Evolutionary conservation across 2,888 invertebrate species (phyloP), one percentile per base, ranked within the genome.

Genomic region (Synanthedon vespiformis): DNA sequence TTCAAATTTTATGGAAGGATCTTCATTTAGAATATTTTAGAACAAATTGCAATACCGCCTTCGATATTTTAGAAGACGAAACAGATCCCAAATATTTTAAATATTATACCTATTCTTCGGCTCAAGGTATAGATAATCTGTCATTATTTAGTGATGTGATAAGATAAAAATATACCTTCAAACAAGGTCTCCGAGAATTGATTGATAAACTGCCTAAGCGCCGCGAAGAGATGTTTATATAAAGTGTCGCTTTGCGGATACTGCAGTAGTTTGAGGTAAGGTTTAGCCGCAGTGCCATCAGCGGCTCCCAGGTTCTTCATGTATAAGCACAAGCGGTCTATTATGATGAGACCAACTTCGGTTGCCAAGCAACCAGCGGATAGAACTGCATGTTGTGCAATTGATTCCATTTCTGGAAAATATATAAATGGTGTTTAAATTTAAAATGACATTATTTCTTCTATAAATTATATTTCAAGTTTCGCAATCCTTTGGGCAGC

Each of bases 191-290:
- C 88, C 0, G 95, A 94, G 72, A 95, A 96, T 79, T 95, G 94
- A 74, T 96, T 97, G 54, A 98, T 94, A 70, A 97, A 98, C 0
- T 96, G 94, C 59, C 98, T 89, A 51, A 98, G 82, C 0, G 96
- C 94, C 2, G 97, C 97, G 76, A 98, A 97, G 16, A 97, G 92
- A 69, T 98, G 98, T 64, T 94, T 93, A 62, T 96, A 93, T 49
- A 98, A 86, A 3, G 90, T 92, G 76, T 98, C 98, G 49, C 97
- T 97, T 72, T 98, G 98, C 2, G 96, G 95, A 48, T 94, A 90
- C 79, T 95, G 94, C 52, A 98, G 88, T 62, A 97, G 92, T n/a
- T 92, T 91, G 52, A 98, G 78, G 73, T 96, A 96, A 41, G 98
- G 92, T 57, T 93, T 92, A 50, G 97, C 94, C 18, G 97, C 89